Percentiles rank a stretch among this genome's conserved stretches.
Evolutionary conservation across 1,140 invertebrate species (phyloP).

Genomic region (Vanessa tameamea): DNA sequence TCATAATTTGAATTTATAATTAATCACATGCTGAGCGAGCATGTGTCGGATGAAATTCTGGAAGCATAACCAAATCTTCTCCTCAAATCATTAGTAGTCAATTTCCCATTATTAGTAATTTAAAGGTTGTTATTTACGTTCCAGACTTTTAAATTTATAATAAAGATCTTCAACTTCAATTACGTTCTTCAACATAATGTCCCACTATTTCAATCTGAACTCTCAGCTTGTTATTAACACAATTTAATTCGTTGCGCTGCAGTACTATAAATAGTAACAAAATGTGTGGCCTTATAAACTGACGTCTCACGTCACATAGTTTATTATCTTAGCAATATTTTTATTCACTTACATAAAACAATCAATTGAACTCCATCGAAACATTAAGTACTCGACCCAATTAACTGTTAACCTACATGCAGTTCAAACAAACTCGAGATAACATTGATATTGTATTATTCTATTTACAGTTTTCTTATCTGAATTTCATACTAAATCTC

Average conservation of each 20-base stretch:
- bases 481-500: slow-evolving; percentile 28
- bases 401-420: slow-evolving; percentile 67
- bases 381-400: slow-evolving; percentile 55
- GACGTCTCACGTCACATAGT: slow-evolving; percentile 6
- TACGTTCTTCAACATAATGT: too few species aligned
- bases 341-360: slow-evolving; percentile 33
- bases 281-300: slow-evolving; percentile 3
- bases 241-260: not conserved
- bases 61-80: too few species aligned
- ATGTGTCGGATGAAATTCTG: too few species aligned
- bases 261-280: not conserved
- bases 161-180: too few species aligned
- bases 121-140: too few species aligned
- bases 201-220: too few species aligned
- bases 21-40: too few species aligned
- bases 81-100: too few species aligned
- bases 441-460: slow-evolving; percentile 58
- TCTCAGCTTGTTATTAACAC: too few species aligned
- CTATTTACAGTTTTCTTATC: slow-evolving; percentile 51
- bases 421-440: slow-evolving; percentile 59
- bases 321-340: slow-evolving; percentile 26
- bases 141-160: too few species aligned
- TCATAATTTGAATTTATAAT: too few species aligned
- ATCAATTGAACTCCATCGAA: slow-evolving; percentile 45
- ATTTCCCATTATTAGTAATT: too few species aligned